Evolutionary conservation across 2,113 vertebrate genomes (phyloP), one percentile per base, ranked within the genome.

Genomic region (Asarcornis scutulata): DNA sequence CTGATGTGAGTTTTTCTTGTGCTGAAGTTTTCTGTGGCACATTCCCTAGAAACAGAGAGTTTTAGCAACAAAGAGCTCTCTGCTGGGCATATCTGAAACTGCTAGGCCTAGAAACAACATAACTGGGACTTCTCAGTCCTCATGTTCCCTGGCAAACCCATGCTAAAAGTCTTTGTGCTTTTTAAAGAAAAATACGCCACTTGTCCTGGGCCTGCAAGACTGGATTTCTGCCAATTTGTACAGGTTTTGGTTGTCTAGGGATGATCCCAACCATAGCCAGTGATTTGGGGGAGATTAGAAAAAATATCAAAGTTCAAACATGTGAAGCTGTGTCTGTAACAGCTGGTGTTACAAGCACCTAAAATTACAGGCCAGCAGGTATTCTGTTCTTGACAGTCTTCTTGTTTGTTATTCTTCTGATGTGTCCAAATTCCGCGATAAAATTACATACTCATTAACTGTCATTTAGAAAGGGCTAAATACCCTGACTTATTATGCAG

Each of bases 31-130:
- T 62, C n/a, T 69, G 31, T 55, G 78, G 11, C 25, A 38, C 17
- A n/a, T 72, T 75, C 52, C 50, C 89, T 69, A 56, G 52, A 77
- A 86, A 83, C 3, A 40, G 60, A 64, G 17, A 62, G 59, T 29
- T 80, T 80, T 63, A 76, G 81, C 73, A 50, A 83, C 26, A 73
- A 95, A 91, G 31, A 91, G 20, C 63, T 89, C 82, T 96, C 78
- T 88, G 9, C 59, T 93, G 82, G 59, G 50, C 27, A 11, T 31
- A 59, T 48, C 20, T 80, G 67, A 95, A 91, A 80, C 55, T 74
- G 23, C 67, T 62, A 38, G 22, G 25, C 25, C 63, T 53, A 50
- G 36, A 69, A 74, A 38, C 13, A 68, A 75, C 75, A 40, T 20
- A 68, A 62, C 6, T 42, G 12, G 4, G 36, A 29, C 4, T 73